Percentiles rank a stretch among this genome's conserved stretches.
Conservation (phyloP, 2,797 vertebrate genomes). For the Avahi laniger region DNA sequence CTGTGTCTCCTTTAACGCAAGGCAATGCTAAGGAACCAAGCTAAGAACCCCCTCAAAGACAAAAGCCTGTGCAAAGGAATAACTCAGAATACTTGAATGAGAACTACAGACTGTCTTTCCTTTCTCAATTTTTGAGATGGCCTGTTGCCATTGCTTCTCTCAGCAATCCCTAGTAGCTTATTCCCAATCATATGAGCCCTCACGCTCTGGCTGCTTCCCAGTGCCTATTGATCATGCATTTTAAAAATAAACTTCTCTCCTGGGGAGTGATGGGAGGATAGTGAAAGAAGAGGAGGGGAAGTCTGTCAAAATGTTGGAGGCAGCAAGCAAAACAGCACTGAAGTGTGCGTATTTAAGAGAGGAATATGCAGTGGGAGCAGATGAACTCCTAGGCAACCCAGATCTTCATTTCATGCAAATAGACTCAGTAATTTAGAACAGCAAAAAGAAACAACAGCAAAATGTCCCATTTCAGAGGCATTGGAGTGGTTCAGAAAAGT, state of each 20-base stretch:
- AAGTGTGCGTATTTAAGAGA: conserved; percentile 53
- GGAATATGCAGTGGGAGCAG: conserved; percentile 61
- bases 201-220: not conserved
- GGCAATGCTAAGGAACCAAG: not conserved
- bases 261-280: not conserved
- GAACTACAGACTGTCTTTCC: not conserved
- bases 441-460: conserved; percentile 72
- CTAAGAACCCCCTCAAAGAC: not conserved
- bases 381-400: conserved; percentile 77
- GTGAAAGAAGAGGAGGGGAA: not conserved
- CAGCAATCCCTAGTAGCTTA: not conserved
- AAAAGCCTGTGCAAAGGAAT: not conserved
- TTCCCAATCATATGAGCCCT: not conserved
- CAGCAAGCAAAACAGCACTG: not conserved
- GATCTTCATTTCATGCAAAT: conserved; percentile 71
- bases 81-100: not conserved
- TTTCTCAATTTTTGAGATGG: conserved; percentile 12
- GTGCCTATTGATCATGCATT: conserved; percentile 41
- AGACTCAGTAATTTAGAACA: conserved; percentile 70
- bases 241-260: conserved; percentile 60
- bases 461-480: conserved; percentile 64
- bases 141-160: not conserved
- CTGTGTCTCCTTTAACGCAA: not conserved
- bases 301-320: conserved; percentile 49
- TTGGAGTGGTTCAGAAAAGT: conserved; percentile 27